Evolutionary conservation across 2,113 vertebrate genomes (phyloP), one percentile per base, ranked within the genome.

Genomic region (Cottus gobio): DNA sequence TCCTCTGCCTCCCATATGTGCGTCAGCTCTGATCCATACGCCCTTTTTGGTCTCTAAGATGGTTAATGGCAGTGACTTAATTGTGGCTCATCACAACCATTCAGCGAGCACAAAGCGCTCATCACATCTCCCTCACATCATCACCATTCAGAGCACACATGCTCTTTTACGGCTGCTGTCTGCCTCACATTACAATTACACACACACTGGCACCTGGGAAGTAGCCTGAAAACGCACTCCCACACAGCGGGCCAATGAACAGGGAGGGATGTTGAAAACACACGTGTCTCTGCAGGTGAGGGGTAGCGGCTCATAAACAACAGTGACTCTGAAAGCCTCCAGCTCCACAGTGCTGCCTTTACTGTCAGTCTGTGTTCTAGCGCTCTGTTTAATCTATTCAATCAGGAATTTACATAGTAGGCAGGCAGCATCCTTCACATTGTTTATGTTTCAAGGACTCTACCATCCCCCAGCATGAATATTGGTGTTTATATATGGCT

Each of bases 21-120:
- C 64, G 76, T 77, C 82, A 72, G 84, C 74, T 76, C 31, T 79
- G 66, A 71, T 81, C 26, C 39, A 15, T 70, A 39, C 65, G 65
- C 54, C 75, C 42, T 84, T 75, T 72, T 77, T 28, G 3, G 18
- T 67, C 57, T 61, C 56, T 28, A 1, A 30, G 37, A 81, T 20
- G 64, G 26, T 46, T 87, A 84, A 65, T 71, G 80, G 75, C 74
- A 36, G 64, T 75, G 75, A 82, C 80, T 26, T 84, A 73, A 79
- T 80, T 73, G 64, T 73, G 76, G 71, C 84, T 87, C 88, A 88
- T 79, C 80, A 65, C 63, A 62, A 81, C 76, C 71, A 82, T 88
- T 82, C 76, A 84, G 82, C 56, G 58, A 68, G 75, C 80, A 76
- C 79, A 85, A 67, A 80, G 60, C 37, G 13, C 63, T 64, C 68